Evolutionary conservation across 2,113 vertebrate species (phyloP).

Genomic region (Ivindomyrus marchei): DNA sequence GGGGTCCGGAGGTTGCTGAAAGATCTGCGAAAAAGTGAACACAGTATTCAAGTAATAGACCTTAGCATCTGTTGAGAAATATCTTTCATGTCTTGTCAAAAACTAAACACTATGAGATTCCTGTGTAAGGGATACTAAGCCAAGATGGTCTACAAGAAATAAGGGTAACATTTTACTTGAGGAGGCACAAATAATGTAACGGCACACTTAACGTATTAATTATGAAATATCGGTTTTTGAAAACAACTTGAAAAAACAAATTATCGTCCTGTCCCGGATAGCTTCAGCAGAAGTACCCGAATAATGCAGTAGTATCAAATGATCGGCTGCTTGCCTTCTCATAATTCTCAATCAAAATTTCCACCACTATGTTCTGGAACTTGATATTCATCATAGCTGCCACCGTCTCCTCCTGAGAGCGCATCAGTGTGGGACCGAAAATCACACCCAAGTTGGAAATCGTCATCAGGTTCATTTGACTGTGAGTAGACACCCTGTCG

Average conservation of each 20-base stretch:
- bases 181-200: neutral
- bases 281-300: neutral
- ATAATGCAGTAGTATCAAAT: neutral
- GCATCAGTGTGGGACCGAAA: constrained; percentile 93
- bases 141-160: neutral
- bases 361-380: constrained; percentile 97
- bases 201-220: neutral
- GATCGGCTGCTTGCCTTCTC: constrained; percentile 68
- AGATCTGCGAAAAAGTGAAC: constrained; percentile 63
- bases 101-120: neutral
- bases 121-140: neutral
- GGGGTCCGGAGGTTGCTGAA: constrained; percentile 82
- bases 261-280: neutral
- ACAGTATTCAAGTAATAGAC: neutral
- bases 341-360: constrained; percentile 95
- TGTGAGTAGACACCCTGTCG: constrained; percentile 86
- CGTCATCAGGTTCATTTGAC: constrained; percentile 92
- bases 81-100: neutral
- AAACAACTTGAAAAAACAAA: neutral
- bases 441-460: constrained; percentile 96
- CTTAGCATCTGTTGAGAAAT: neutral
- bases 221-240: neutral
- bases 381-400: constrained; percentile 99
- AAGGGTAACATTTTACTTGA: neutral
- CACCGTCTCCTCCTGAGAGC: constrained; percentile 94